Conservation (phyloP, 2,888 invertebrate species). For the Apotomis capreana region DNA sequence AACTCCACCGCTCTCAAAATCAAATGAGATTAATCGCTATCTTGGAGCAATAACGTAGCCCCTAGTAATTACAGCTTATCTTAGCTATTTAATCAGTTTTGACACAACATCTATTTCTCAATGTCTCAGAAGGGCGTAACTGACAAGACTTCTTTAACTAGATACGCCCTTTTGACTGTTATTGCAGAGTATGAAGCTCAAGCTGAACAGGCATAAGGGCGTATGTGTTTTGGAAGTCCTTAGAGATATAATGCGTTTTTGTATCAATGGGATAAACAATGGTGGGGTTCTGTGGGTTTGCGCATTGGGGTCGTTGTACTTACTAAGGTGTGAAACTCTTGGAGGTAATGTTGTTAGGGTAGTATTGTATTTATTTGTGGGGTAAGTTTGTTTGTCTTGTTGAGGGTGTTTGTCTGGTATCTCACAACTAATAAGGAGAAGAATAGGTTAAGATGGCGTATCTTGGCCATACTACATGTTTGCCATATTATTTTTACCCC, state of each 20-base stretch:
- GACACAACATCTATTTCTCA: conserved; percentile 24
- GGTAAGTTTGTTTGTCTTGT: conserved; percentile 12
- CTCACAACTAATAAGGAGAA: neutral
- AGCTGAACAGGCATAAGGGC: conserved; percentile 1
- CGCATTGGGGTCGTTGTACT: conserved; percentile 35
- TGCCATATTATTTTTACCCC: too few relatives aligned
- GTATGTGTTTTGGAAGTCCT: neutral
- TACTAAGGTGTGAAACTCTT: conserved; percentile 28
- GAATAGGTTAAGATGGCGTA: neutral
- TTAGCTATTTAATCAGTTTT: conserved; percentile 40
- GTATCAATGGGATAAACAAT: neutral
- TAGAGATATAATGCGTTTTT: neutral
- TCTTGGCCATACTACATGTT: too few relatives aligned
- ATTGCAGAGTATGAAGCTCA: neutral
- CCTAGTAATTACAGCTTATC: conserved; percentile 39
- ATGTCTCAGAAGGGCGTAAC: neutral
- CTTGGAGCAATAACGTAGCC: conserved; percentile 31
- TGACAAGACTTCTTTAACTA: neutral
- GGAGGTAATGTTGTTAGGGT: conserved; percentile 16
- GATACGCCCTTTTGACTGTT: neutral
- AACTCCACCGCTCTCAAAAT: conserved; percentile 9
- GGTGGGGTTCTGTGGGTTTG: conserved; percentile 19
- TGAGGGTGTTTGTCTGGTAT: conserved; percentile 1
- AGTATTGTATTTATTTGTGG: conserved; percentile 29
- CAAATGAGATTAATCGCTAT: conserved; percentile 28